Evolutionary conservation across 2,113 vertebrate species (phyloP).

Genomic region (Zosterops pallidus): DNA sequence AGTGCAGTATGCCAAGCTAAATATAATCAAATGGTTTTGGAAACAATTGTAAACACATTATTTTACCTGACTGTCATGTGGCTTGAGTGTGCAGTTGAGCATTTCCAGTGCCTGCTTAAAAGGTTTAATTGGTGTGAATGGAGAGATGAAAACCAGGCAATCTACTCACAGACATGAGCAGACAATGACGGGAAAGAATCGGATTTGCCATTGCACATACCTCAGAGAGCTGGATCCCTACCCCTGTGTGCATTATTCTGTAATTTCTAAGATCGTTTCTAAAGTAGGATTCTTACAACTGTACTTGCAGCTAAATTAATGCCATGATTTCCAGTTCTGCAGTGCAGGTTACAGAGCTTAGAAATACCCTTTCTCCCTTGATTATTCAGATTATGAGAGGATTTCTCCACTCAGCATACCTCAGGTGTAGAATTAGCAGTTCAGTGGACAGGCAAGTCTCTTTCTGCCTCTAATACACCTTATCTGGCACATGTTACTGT

Average conservation of each 20-base stretch:
- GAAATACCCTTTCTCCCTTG: background rate
- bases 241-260: background rate
- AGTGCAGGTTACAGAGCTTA: fast-evolving
- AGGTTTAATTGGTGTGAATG: background rate
- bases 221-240: background rate
- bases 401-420: background rate
- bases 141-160: background rate
- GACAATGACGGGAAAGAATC: background rate
- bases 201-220: fast-evolving
- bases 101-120: background rate
- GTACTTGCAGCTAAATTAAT: background rate
- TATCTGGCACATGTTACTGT: background rate
- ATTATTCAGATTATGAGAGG: background rate
- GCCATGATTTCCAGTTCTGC: background rate
- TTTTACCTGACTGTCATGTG: background rate
- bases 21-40: background rate
- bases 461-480: background rate
- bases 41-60: background rate
- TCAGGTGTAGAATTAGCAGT: background rate
- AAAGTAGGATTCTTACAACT: background rate
- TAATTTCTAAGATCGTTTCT: background rate
- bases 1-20: background rate
- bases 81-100: background rate
- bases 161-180: background rate
- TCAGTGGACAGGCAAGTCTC: background rate